Percentiles rank a stretch among this genome's conserved stretches.
phyloP scores from a whole-genome alignment of 2,797 vertebrate species.

The Hirundo rustica region DNA sequence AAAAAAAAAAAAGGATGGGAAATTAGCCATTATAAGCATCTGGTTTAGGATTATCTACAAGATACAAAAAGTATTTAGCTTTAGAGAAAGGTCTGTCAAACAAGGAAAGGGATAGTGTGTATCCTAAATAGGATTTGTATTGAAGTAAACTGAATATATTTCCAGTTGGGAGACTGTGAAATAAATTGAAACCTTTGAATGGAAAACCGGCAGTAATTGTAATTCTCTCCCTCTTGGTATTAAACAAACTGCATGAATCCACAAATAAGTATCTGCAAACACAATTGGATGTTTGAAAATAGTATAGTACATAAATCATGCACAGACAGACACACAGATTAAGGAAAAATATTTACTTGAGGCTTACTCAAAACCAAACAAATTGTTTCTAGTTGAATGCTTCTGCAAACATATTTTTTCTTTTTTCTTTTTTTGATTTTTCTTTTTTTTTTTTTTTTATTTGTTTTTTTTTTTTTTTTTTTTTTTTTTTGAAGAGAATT shows the following conservation, averaged over 20 bases:
- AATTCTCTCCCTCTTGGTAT: constrained; percentile 47
- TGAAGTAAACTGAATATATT: constrained; percentile 23
- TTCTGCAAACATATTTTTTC: constrained; percentile 16
- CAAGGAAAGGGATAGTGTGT: not conserved
- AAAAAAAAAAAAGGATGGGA: not conserved
- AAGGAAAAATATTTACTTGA: constrained; percentile 71
- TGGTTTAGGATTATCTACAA: not conserved
- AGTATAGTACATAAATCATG: constrained; percentile 67
- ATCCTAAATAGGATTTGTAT: constrained; percentile 1
- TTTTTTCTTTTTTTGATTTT: no score
- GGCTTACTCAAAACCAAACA: constrained; percentile 58
- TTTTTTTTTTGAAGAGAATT: not conserved
- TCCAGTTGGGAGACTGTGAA: constrained; percentile 23
- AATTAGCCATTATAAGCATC: not conserved
- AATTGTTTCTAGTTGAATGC: constrained; percentile 65
- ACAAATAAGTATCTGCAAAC: constrained; percentile 62
- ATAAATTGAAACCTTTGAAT: constrained; percentile 35
- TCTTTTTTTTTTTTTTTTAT: not conserved
- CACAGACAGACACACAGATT: constrained; percentile 66
- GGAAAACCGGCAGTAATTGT: constrained; percentile 41
- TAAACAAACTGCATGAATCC: constrained; percentile 57
- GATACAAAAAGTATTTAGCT: not conserved
- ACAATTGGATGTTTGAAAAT: constrained; percentile 59
- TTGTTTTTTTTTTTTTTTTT: no score
- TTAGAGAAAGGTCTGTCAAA: constrained; percentile 14